phyloP scores from a whole-genome alignment of 1,140 invertebrate genomes.

The Galendromus occidentalis region DNA sequence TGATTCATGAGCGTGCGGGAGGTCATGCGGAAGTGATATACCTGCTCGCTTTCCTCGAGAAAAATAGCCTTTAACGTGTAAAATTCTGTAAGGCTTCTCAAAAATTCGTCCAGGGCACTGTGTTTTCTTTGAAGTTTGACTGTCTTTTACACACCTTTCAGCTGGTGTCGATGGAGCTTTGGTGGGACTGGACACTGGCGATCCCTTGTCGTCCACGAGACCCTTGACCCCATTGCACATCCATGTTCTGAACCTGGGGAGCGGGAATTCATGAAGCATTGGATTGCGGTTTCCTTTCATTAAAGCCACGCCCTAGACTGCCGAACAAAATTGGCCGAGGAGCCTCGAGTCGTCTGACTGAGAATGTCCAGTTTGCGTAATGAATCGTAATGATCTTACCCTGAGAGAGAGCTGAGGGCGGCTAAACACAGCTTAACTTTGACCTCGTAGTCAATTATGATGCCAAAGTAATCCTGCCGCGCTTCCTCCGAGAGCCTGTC shows the following conservation, averaged over 20 bases:
- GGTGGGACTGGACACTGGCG: neutral
- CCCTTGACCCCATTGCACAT: constrained; percentile 6
- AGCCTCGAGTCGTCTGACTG: too few relatives aligned
- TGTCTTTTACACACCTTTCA: neutral
- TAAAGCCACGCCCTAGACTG: too few relatives aligned
- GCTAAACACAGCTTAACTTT: constrained; percentile 7
- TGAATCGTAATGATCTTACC: too few relatives aligned
- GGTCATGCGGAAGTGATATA: too few relatives aligned
- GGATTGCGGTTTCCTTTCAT: neutral
- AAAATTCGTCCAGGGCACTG: too few relatives aligned
- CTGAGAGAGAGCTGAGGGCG: constrained; percentile 2
- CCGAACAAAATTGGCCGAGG: too few relatives aligned
- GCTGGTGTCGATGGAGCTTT: constrained; percentile 2
- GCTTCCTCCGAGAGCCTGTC: neutral
- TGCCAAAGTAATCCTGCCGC: neutral
- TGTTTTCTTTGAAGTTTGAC: neutral
- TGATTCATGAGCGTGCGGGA: too few relatives aligned
- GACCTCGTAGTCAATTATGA: constrained; percentile 8
- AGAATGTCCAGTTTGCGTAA: too few relatives aligned
- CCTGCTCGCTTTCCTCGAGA: too few relatives aligned
- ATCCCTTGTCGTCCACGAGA: neutral
- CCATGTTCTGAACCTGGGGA: neutral
- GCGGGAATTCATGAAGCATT: neutral
- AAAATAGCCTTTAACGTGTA: too few relatives aligned
- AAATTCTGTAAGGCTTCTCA: too few relatives aligned